Evolutionary conservation across 2,113 vertebrate species (phyloP), one percentile per base, ranked within the genome.

Genomic region (Notothenia coriiceps): DNA sequence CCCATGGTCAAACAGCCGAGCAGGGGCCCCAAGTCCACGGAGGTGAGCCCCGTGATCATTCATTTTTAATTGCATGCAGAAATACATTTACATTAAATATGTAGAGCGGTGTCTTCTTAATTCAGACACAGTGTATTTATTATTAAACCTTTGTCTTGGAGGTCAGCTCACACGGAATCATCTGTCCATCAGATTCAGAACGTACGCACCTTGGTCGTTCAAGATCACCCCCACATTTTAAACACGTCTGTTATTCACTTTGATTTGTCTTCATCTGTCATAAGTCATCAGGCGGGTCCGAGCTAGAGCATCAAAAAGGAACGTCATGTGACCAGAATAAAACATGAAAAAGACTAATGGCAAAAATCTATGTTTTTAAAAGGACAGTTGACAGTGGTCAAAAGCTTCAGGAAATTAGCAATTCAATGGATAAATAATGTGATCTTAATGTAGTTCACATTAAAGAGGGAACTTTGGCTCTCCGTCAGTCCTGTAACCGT

Each of bases 81-180:
- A 92, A 92, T 89, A 94, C 92, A 95, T 94, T 95, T 95, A 90
- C 94, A 95, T 95, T 91, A 95, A 95, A 95, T 93, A 95, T 95
- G 93, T 69, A 95, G 91, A 90, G 84, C 70, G 62, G 90, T 90
- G 91, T 95, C 93, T 94, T 94, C 93, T 93, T 94, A 93, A 95
- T 95, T 94, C 93, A 93, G 88, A 94, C 92, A 90, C 74, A 54
- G 84, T 92, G 91, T 94, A 95, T 95, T 94, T 93, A 94, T 95
- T 95, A 95, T 95, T 93, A 94, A 95, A 94, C 91, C 91, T 80
- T 91, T 91, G 88, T 95, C 93, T 94, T 90, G 89, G 88, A 89
- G 93, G 94, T 94, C 92, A 94, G 86, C 94, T 93, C 90, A 86
- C 83, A 63, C 87, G 91, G 84, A 92, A 83, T 83, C 64, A 85